Percentiles rank a stretch among this genome's conserved stretches.
These are phyloP conservation scores for Poeciliopsis paucimaculata DNA, from an alignment of 2,797 vertebrate genomes.

Conservation along the genomic window DNA sequence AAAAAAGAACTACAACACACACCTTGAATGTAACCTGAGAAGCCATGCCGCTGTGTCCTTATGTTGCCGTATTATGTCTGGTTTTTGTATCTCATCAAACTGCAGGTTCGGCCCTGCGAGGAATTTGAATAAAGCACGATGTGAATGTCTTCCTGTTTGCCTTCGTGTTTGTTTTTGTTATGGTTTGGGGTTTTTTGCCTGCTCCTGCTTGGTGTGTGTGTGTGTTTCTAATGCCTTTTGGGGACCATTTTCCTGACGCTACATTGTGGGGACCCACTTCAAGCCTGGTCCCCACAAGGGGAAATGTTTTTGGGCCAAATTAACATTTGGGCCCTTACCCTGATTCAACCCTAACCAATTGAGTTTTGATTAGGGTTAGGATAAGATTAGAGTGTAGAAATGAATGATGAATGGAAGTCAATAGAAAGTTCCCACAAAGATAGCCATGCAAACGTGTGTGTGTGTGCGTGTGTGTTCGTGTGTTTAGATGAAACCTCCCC, in stretches of 20 bases:
- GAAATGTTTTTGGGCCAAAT: too few species aligned
- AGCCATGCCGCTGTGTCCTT: slow-evolving; percentile 80
- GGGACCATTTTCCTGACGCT: too few species aligned
- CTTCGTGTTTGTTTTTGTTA: slow-evolving; percentile 38
- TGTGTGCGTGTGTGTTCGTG: slow-evolving; percentile 6
- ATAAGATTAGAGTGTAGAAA: too few species aligned
- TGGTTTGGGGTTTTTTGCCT: slow-evolving; percentile 9
- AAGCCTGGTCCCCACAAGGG: too few species aligned
- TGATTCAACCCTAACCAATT: too few species aligned
- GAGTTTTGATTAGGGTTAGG: too few species aligned
- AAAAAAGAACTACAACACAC: background rate
- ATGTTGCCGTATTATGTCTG: slow-evolving; percentile 59
- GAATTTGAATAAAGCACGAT: slow-evolving; percentile 59
- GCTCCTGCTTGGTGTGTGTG: slow-evolving; percentile 6
- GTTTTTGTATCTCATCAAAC: slow-evolving; percentile 40
- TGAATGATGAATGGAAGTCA: too few species aligned
- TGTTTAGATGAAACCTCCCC: slow-evolving; percentile 13
- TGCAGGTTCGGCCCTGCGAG: slow-evolving; percentile 2
- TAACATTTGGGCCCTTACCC: too few species aligned
- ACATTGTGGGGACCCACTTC: too few species aligned
- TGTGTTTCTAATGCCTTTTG: too few species aligned
- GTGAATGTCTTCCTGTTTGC: slow-evolving; percentile 54
- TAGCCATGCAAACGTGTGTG: too few species aligned
- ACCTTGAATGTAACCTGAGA: slow-evolving; percentile 78
- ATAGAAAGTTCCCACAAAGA: too few species aligned